phyloP scores from a whole-genome alignment of 37 sponge, comb jelly and placozoan genomes.

The Crambe crambe region DNA sequence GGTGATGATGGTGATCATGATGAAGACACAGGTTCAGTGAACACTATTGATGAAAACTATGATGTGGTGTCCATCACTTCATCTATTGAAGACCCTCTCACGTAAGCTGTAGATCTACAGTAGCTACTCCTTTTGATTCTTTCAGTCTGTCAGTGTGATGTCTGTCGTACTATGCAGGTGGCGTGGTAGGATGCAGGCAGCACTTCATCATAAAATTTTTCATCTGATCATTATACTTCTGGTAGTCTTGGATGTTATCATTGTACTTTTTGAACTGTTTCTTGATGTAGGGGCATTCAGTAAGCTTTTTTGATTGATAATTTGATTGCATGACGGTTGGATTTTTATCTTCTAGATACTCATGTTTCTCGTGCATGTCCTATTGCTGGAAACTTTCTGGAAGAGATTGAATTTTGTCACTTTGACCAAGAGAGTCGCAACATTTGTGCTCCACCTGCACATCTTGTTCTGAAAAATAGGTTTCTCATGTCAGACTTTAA shows the following conservation, averaged over 20 bases:
- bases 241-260: conserved; percentile 63
- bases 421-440: background rate
- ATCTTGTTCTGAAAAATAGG: background rate
- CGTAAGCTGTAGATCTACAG: too few relatives aligned
- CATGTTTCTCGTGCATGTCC: conserved; percentile 22
- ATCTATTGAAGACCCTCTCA: background rate
- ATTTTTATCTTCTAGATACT: too few relatives aligned
- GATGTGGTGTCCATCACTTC: background rate
- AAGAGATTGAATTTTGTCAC: conserved; percentile 37
- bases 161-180: too few relatives aligned
- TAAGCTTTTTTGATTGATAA: conserved; percentile 23
- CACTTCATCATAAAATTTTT: background rate
- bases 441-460: conserved; percentile 7
- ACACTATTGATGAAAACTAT: background rate
- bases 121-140: too few relatives aligned
- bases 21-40: background rate
- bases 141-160: too few relatives aligned
- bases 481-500: background rate
- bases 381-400: background rate
- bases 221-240: conserved; percentile 32
- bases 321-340: too few relatives aligned
- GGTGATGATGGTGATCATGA: conserved; percentile 16
- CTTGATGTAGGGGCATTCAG: conserved; percentile 58
- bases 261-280: conserved; percentile 68
- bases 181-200: background rate